These are phyloP conservation scores for Polietes domitor DNA, from an alignment of 2,888 invertebrate genomes.

Conservation along the genomic window DNA sequence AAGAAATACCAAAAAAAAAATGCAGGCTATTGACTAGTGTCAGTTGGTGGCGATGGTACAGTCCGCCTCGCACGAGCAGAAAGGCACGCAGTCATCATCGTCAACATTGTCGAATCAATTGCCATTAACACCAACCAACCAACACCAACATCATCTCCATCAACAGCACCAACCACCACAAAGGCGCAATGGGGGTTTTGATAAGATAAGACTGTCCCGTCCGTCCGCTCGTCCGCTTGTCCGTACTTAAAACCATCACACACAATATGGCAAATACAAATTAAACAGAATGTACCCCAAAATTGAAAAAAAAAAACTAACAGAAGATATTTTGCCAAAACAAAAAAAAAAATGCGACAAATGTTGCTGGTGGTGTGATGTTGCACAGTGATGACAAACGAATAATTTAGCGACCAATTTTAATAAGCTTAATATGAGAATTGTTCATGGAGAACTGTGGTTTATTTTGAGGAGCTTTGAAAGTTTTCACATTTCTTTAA, in stretches of 20 bases:
- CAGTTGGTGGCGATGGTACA: background rate
- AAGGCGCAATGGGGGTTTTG: slow-evolving; percentile 49
- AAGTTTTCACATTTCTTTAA: too few species aligned
- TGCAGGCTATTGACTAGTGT: background rate
- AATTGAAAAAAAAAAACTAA: background rate
- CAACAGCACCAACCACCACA: slow-evolving; percentile 1
- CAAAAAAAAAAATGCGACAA: background rate
- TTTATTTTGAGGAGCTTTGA: too few species aligned
- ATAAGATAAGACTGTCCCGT: slow-evolving; percentile 58
- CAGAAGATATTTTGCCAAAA: slow-evolving; percentile 8
- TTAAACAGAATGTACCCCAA: background rate
- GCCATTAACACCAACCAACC: slow-evolving; percentile 18
- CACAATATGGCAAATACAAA: slow-evolving; percentile 2
- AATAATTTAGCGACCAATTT: too few species aligned
- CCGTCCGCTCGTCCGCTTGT: too few species aligned
- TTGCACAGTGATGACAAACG: too few species aligned
- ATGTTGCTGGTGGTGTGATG: background rate
- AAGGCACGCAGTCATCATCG: background rate
- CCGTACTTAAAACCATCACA: too few species aligned
- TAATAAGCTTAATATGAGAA: too few species aligned
- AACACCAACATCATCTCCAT: background rate
- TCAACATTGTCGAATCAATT: slow-evolving; percentile 32
- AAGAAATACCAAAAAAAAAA: background rate
- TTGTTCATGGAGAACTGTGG: too few species aligned
- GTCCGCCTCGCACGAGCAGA: background rate